Evolutionary conservation across 2,797 vertebrate species (phyloP).

Genomic region (Bryconaethiops microstoma): DNA sequence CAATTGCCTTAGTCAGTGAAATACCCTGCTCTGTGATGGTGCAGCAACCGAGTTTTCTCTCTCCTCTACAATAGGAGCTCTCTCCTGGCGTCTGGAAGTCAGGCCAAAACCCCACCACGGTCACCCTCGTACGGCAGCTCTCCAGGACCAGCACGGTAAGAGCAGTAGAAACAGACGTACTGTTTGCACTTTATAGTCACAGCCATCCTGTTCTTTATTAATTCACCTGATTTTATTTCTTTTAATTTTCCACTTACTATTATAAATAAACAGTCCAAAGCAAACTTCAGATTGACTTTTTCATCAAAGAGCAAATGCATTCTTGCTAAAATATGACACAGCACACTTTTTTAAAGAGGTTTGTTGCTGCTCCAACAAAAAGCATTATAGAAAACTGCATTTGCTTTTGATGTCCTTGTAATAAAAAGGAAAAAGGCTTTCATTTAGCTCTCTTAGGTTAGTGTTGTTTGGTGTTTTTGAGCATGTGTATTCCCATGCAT

Average conservation of each 20-base stretch:
- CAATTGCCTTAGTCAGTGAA: background rate
- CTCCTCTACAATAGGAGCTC: conserved; percentile 77
- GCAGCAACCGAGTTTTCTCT: conserved; percentile 18
- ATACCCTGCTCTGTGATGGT: background rate
- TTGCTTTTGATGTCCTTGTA: background rate
- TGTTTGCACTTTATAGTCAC: background rate
- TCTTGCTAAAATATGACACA: background rate
- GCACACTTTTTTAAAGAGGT: background rate
- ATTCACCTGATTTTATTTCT: background rate
- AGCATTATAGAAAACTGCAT: background rate
- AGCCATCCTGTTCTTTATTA: background rate
- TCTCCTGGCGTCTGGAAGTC: conserved; percentile 85
- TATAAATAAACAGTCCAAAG: background rate
- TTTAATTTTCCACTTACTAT: background rate
- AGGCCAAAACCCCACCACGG: conserved; percentile 85
- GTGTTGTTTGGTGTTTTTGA: background rate
- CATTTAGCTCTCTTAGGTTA: background rate
- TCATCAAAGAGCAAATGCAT: background rate
- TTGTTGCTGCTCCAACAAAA: background rate
- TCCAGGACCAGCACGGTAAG: conserved; percentile 86
- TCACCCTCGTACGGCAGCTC: conserved; percentile 87
- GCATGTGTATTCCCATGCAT: background rate
- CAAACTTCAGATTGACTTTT: background rate
- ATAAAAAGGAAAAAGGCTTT: background rate
- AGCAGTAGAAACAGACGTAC: background rate